Conservation (phyloP, 2,888 invertebrate genomes). For the Sericinus montela region DNA sequence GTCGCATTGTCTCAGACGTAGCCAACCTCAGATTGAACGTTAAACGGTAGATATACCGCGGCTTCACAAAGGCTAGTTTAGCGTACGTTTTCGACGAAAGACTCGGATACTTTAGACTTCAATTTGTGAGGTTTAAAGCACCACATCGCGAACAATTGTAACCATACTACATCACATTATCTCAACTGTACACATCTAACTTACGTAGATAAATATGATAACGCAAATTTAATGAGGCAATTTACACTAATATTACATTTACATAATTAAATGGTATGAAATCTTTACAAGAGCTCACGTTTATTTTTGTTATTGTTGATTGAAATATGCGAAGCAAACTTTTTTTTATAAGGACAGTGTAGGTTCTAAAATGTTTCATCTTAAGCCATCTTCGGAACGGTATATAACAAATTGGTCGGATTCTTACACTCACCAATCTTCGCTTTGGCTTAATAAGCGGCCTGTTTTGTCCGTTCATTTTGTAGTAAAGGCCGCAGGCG, state of each 20-base stretch:
- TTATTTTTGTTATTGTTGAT: too few relatives aligned
- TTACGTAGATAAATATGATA: not conserved
- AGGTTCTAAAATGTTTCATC: too few relatives aligned
- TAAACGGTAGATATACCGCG: slow-evolving; percentile 68
- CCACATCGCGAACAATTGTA: not conserved
- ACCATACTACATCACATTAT: slow-evolving; percentile 19
- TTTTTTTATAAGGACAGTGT: too few relatives aligned
- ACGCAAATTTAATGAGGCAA: slow-evolving; percentile 10
- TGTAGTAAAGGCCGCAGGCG: slow-evolving; percentile 99
- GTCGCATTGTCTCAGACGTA: slow-evolving; percentile 69
- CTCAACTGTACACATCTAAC: not conserved
- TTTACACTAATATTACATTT: slow-evolving; percentile 11
- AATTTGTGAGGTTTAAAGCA: slow-evolving; percentile 52
- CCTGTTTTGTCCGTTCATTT: slow-evolving; percentile 99
- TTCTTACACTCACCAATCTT: slow-evolving; percentile 96
- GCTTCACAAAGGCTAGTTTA: slow-evolving; percentile 57
- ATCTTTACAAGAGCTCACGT: too few relatives aligned
- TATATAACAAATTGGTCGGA: slow-evolving; percentile 68
- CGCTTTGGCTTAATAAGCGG: slow-evolving; percentile 99
- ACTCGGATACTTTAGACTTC: slow-evolving; percentile 68
- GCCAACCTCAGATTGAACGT: slow-evolving; percentile 69
- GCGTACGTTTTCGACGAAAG: slow-evolving; percentile 67
- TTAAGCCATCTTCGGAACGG: not conserved
- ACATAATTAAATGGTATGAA: not conserved
- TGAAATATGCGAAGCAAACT: too few relatives aligned